Evolutionary conservation across 2,797 vertebrate species (phyloP).

Genomic region (Anabas testudineus): DNA sequence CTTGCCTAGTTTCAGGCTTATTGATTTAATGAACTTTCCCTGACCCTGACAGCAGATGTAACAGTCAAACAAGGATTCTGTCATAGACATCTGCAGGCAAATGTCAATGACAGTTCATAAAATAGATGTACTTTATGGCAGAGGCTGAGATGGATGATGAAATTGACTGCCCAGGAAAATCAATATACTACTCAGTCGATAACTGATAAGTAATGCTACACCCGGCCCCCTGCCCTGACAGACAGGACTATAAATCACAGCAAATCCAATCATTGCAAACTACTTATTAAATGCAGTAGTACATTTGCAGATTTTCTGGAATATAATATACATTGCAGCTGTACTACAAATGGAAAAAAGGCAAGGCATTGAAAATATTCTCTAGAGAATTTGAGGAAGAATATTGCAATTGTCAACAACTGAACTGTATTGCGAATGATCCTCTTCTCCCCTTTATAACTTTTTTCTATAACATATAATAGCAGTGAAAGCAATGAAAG

Average conservation of each 20-base stretch:
- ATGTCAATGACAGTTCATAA: background rate
- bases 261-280: background rate
- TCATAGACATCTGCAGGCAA: background rate
- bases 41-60: slow-evolving; percentile 13
- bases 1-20: slow-evolving; percentile 18
- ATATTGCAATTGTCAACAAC: too few species aligned
- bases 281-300: too few species aligned
- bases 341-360: too few species aligned
- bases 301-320: too few species aligned
- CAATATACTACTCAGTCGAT: background rate
- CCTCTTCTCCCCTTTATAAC: too few species aligned
- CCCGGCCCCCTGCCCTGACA: background rate
- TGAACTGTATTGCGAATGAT: too few species aligned
- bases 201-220: slow-evolving; percentile 7
- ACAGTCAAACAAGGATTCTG: background rate
- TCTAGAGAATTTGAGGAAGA: too few species aligned
- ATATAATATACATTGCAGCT: too few species aligned
- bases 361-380: too few species aligned
- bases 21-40: slow-evolving; percentile 39
- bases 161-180: background rate
- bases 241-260: background rate
- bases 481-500: too few species aligned
- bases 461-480: too few species aligned
- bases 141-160: background rate
- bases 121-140: background rate